Evolutionary conservation across 2,797 vertebrate genomes (phyloP), one percentile per base, ranked within the genome.

Genomic region (Trematomus bernacchii): DNA sequence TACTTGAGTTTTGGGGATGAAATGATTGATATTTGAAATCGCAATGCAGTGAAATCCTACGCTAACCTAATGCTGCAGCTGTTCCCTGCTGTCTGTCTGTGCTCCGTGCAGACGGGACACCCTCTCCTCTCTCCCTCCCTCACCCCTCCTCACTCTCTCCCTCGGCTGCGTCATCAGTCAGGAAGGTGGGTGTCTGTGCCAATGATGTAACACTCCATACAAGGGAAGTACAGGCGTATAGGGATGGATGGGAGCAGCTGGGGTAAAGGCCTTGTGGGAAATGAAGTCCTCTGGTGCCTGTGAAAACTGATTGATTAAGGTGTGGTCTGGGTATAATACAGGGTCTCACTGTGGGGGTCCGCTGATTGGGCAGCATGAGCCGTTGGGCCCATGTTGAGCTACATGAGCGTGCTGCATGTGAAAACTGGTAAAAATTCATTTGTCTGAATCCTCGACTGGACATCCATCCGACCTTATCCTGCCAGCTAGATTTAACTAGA

Each of bases 1-100:
- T 74, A 67, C 73, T 83, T 44, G 74, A 33, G 64, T 63, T 76
- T 87, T 59, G 77, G 55, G 80, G 79, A 81, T 79, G 76, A 90
- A 91, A 85, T 76, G 44, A 71, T 48, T 67, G 84, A 85, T 90
- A 84, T 81, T 85, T 84, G 67, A 73, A 90, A 90, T 93, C 88
- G 93, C 93, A 92, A 86, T 92, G 92, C 94, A 85, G 89, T 91
- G 92, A 92, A 91, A 91, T 90, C 88, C 86, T 89, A 85, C 58
- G 76, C 90, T 91, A 87, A 83, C 88, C 87, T 85, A 69, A 76
- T 55, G 90, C 92, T 94, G 94, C 95, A 96, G 95, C 95, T 96
- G 95, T 94, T 95, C 93, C 92, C 90, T 94, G 95, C 95, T 94
- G 93, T 96, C 96, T 94, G 93, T 95, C 95, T 96, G 93, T 93